Evolutionary conservation across 2,113 vertebrate genomes (phyloP), one percentile per base, ranked within the genome.

Genomic region (Neotragus pygmaeus): DNA sequence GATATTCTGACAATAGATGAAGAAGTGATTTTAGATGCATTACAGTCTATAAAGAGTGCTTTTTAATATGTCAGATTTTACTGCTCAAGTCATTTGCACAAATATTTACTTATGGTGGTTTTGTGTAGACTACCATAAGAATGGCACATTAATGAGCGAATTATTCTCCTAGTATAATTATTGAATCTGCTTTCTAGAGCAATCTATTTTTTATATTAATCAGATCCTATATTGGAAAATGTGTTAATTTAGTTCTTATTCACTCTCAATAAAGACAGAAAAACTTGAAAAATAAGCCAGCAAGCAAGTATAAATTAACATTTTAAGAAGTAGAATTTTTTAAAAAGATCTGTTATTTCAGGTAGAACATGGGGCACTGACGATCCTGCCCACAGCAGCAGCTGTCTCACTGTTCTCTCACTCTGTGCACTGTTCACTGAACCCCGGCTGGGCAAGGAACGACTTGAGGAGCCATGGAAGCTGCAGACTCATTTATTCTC

Each of bases 111-210:
- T 7, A 23, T 0, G 2, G 33, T 10, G 7, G 1, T 3, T 39
- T 16, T 7, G n/a, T 11, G 8, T 2, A 3, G 13, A 19, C 5
- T 6, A 15, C 5, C 2, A 7, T 15, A 6, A 2, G 14, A 49
- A 3, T 13, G 43, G 47, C 0, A 1, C 4, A 2, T 57, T 58
- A 28, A 2, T 19, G 23, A 64, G 13, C 13, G 14, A 21, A 28
- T 11, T 10, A 3, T 70, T 81, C 33, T 33, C 47, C 66, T 15
- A 49, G 5, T 21, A 2, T n/a, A 7, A 39, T 60, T 45, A 33
- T 3, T 33, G 30, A 39, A 47, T 73, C 3, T 3, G 28, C 28
- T 84, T 45, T 88, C n/a, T 36, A 21, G 49, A 25, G 3, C 2
- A 23, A 58, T 7, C 23, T 15, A 3, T 47, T 47, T 33, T 21